phyloP scores from a whole-genome alignment of 30 jellyfish, hydroid and myxozoan genomes.

The Calvadosia cruxmelitensis region DNA sequence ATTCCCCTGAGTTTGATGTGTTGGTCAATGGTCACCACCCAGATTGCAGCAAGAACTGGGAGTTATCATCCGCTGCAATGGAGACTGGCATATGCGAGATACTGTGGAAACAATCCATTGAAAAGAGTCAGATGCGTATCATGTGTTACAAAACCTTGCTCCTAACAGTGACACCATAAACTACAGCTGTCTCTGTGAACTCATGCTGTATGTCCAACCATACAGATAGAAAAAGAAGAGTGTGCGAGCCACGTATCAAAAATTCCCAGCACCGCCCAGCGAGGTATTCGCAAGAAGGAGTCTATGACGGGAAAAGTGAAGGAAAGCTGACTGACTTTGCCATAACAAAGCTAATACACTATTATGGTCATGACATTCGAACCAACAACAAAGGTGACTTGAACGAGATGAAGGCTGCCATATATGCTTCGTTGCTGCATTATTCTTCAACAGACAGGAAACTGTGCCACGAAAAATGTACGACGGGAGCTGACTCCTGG shows the following conservation, averaged over 20 bases:
- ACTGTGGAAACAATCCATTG: slow-evolving; percentile 13
- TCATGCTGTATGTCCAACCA: too few relatives aligned
- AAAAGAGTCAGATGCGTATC: slow-evolving; percentile 9
- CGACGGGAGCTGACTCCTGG: too few relatives aligned
- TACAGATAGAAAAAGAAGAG: too few relatives aligned
- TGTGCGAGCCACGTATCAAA: slow-evolving; percentile 28
- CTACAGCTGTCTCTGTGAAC: too few relatives aligned
- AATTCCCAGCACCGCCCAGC: slow-evolving; percentile 33
- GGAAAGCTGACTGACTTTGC: slow-evolving; percentile 11
- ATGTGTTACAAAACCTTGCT: too few relatives aligned
- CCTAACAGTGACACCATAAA: too few relatives aligned
- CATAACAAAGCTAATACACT: slow-evolving; percentile 10
- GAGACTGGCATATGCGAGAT: slow-evolving; percentile 14
- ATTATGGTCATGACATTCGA: slow-evolving; percentile 16
- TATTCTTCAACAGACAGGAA: too few relatives aligned
- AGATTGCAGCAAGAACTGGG: slow-evolving; percentile 5
- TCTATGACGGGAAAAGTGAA: slow-evolving; percentile 29
- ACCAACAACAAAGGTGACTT: slow-evolving; percentile 1
- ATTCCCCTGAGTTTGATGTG: slow-evolving; percentile 1
- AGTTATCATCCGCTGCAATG: slow-evolving; percentile 17
- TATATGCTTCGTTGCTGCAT: too few relatives aligned
- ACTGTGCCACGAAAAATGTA: too few relatives aligned
- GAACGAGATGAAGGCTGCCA: slow-evolving; percentile 6
- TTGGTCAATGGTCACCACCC: slow-evolving; percentile 7
- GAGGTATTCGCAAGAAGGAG: slow-evolving; percentile 12